A percentile compares a stretch with the other conserved stretches of the same genome.
Evolutionary conservation across 2,888 invertebrate species (phyloP).

Genomic region (Tuberolachnus salignus): DNA sequence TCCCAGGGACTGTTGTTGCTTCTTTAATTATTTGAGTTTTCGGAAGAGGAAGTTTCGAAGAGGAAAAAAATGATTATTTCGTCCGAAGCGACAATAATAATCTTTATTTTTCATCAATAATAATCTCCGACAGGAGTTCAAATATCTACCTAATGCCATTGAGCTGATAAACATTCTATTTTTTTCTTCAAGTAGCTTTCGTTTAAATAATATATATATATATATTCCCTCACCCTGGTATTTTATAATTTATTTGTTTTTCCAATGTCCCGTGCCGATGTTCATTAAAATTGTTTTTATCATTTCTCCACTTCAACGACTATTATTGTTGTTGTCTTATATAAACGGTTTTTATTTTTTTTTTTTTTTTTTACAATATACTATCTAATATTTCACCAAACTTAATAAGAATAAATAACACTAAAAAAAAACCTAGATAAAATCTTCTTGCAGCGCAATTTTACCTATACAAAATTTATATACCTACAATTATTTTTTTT

Average conservation of each 20-base stretch:
- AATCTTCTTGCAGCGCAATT: too few relatives aligned
- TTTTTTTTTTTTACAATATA: not conserved
- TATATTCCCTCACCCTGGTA: too few relatives aligned
- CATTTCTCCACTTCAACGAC: not conserved
- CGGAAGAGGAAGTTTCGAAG: too few relatives aligned
- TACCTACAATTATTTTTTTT: too few relatives aligned
- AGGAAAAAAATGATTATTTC: too few relatives aligned
- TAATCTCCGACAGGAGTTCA: not conserved
- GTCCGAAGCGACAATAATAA: too few relatives aligned
- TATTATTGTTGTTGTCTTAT: not conserved
- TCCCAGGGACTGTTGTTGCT: too few relatives aligned
- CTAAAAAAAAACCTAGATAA: too few relatives aligned
- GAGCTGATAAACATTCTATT: not conserved
- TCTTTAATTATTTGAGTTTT: too few relatives aligned
- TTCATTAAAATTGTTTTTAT: slow-evolving; percentile 20
- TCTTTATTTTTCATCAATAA: not conserved
- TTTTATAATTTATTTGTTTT: slow-evolving; percentile 21
- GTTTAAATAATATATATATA: too few relatives aligned
- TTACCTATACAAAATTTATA: too few relatives aligned
- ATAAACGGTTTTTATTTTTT: not conserved
- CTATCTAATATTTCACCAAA: not conserved
- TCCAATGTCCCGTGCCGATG: not conserved
- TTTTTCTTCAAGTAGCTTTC: not conserved
- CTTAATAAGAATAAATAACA: not conserved
- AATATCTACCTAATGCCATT: not conserved